Conservation (phyloP, 2,888 invertebrate species). For the Dolomedes plantarius region DNA sequence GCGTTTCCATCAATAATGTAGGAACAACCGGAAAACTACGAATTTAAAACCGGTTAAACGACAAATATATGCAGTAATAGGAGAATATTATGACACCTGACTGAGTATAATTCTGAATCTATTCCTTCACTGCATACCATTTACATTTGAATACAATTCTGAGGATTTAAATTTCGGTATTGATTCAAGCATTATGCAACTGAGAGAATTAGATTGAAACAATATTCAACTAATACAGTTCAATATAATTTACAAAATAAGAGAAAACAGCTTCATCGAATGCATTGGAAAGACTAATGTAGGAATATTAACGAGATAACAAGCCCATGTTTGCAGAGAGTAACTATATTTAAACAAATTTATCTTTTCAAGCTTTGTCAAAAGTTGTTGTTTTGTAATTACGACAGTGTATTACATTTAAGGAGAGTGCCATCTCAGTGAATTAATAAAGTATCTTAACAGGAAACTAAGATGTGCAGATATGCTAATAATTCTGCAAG, state of each 20-base stretch:
- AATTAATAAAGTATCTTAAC: neutral
- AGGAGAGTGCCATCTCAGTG: neutral
- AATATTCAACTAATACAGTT: neutral
- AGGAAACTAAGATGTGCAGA: neutral
- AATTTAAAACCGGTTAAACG: neutral
- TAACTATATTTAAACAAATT: neutral
- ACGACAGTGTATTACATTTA: neutral
- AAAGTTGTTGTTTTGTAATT: neutral
- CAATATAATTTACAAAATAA: neutral
- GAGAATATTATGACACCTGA: neutral
- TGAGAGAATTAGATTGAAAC: neutral
- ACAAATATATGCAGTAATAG: neutral
- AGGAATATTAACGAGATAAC: neutral
- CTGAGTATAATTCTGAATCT: neutral
- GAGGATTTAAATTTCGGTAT: slow-evolving; percentile 2
- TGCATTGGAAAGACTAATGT: neutral
- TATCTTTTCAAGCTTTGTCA: neutral
- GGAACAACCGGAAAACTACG: neutral
- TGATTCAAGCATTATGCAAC: neutral
- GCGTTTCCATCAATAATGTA: neutral
- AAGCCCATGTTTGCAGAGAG: neutral
- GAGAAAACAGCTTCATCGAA: neutral
- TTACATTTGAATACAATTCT: neutral
- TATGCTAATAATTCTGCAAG: too few species aligned
- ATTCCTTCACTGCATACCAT: neutral